Conservation (phyloP, 1,140 invertebrate genomes). For the Acromyrmex heyeri region DNA sequence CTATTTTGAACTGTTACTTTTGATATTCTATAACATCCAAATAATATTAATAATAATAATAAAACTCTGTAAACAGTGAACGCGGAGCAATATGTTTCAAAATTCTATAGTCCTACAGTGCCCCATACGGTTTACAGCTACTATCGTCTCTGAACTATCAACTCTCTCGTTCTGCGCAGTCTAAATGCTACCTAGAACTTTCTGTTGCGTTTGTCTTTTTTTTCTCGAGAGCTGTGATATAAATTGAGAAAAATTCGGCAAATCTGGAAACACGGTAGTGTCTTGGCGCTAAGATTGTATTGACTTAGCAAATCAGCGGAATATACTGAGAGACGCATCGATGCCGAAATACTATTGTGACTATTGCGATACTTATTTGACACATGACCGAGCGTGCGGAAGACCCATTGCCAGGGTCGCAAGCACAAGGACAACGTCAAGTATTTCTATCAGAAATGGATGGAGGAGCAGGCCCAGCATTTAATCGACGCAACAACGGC, state of each 20-base stretch:
- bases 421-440: conserved; percentile 99
- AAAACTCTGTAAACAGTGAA: too few relatives aligned
- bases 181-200: neutral
- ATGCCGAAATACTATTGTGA: conserved; percentile 99
- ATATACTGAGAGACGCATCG: neutral
- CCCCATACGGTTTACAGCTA: too few relatives aligned
- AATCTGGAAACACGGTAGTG: too few relatives aligned
- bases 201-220: too few relatives aligned
- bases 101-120: too few relatives aligned
- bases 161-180: too few relatives aligned
- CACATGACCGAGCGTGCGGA: conserved; percentile 99
- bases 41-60: too few relatives aligned
- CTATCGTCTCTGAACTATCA: too few relatives aligned
- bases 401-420: conserved; percentile 99
- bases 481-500: conserved; percentile 99
- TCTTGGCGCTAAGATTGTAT: neutral
- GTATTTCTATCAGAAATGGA: conserved; percentile 99
- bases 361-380: conserved; percentile 99
- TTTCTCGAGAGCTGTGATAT: neutral
- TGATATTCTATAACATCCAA: too few relatives aligned
- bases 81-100: too few relatives aligned
- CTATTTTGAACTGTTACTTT: too few relatives aligned
- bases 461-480: conserved; percentile 99
- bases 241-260: neutral
- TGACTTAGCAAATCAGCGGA: neutral